Conservation (phyloP, 2,113 vertebrate species). For the Equus quagga region DNA sequence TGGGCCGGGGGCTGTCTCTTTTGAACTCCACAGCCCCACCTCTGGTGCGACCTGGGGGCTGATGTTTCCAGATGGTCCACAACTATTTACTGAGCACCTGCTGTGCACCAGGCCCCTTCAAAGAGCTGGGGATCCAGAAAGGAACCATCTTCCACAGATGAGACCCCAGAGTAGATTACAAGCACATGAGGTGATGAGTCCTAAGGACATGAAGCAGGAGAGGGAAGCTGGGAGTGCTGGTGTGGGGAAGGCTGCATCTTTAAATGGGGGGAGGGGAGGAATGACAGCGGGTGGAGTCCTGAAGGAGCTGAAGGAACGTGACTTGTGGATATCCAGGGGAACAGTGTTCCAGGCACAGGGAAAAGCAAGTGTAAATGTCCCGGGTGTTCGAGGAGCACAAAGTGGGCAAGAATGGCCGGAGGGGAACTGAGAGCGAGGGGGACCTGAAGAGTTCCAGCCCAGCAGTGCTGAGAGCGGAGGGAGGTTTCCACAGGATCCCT, state of each 20-base stretch:
- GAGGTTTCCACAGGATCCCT: not conserved
- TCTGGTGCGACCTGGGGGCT: not conserved
- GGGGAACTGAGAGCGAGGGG: not conserved
- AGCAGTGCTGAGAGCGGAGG: accelerated
- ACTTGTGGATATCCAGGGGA: not conserved
- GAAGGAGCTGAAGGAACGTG: not conserved
- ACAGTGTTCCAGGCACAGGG: not conserved
- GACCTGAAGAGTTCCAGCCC: not conserved
- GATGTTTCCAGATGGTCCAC: not conserved
- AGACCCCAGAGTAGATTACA: not conserved
- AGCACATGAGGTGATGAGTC: accelerated
- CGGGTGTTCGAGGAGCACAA: not conserved
- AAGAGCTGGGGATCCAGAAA: not conserved
- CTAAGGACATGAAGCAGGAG: not conserved
- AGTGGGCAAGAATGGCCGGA: not conserved
- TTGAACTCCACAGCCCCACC: not conserved
- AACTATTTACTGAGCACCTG: not conserved
- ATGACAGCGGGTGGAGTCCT: not conserved
- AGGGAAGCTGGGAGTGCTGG: not conserved
- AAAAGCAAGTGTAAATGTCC: not conserved
- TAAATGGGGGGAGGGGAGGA: not conserved
- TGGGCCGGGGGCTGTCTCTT: not conserved
- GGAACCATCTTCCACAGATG: not conserved
- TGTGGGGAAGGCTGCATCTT: not conserved
- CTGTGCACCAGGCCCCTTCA: not conserved